Percentiles rank a stretch among this genome's conserved stretches.
phyloP scores from a whole-genome alignment of 2,797 vertebrate species.

The Borostomias antarcticus region DNA sequence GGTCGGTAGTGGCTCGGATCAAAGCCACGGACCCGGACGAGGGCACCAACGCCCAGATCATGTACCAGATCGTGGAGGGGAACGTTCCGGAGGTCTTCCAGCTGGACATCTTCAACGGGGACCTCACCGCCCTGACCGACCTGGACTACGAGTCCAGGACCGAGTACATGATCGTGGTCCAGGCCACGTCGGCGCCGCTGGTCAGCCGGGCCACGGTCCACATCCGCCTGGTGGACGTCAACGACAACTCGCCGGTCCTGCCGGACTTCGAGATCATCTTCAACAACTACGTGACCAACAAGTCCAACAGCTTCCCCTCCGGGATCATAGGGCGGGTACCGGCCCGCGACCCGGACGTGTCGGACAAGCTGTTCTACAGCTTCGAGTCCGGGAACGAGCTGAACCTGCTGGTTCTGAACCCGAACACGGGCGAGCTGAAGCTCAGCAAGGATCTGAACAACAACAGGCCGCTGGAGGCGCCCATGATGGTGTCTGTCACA shows the following conservation, averaged over 20 bases:
- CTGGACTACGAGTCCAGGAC: conserved; percentile 92
- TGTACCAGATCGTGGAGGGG: conserved; percentile 98
- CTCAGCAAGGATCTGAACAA: conserved; percentile 92
- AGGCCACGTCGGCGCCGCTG: conserved; percentile 95
- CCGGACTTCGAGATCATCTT: conserved; percentile 97
- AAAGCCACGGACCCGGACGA: conserved; percentile 90
- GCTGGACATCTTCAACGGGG: conserved; percentile 91
- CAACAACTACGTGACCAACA: conserved; percentile 97
- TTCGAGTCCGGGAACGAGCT: conserved; percentile 95
- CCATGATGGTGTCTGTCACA: conserved; percentile 93
- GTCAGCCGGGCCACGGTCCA: conserved; percentile 94
- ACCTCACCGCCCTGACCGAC: conserved; percentile 88
- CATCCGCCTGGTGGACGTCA: conserved; percentile 88
- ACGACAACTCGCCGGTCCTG: conserved; percentile 89
- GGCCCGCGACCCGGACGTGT: conserved; percentile 92
- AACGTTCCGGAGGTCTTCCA: conserved; percentile 95
- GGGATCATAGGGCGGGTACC: conserved; percentile 95
- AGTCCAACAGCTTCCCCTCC: conserved; percentile 94
- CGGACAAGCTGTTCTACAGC: conserved; percentile 88
- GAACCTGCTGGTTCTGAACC: conserved; percentile 86
- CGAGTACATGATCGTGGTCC: conserved; percentile 93
- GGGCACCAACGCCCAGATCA: conserved; percentile 95
- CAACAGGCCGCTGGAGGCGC: conserved; percentile 91
- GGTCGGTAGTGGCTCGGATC: conserved; percentile 90
- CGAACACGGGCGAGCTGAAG: conserved; percentile 89